Conservation (phyloP, 2,797 vertebrate genomes). For the Loriculus beryllinus region DNA sequence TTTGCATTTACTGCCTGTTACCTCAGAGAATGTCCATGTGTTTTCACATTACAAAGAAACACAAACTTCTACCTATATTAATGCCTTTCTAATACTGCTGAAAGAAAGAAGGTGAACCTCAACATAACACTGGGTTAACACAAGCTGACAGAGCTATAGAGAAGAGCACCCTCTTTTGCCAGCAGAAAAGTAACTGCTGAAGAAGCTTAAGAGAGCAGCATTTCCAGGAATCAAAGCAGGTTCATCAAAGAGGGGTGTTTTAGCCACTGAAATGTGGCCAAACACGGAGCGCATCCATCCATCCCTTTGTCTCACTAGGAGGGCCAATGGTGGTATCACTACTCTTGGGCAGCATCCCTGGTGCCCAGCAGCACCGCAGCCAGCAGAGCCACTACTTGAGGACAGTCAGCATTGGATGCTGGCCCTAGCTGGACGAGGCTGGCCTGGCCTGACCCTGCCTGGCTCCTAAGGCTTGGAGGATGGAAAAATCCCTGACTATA, state of each 20-base stretch:
- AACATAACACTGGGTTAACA: not conserved
- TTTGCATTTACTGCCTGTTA: not conserved
- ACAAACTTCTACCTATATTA: not conserved
- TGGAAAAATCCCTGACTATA: not conserved
- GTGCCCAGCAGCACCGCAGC: not conserved
- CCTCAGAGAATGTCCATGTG: not conserved
- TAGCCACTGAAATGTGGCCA: not conserved
- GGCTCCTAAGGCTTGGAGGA: not conserved
- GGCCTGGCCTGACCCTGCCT: not conserved
- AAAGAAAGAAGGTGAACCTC: not conserved
- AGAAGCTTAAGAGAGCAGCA: not conserved
- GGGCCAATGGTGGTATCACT: rapidly evolving
- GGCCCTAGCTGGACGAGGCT: not conserved
- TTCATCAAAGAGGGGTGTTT: not conserved
- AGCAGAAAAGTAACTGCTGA: not conserved
- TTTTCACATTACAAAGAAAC: not conserved
- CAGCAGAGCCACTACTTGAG: not conserved
- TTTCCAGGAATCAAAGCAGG: not conserved
- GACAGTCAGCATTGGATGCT: not conserved
- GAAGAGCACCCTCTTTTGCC: not conserved
- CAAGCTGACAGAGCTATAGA: not conserved
- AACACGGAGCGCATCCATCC: rapidly evolving
- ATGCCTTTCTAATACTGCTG: not conserved
- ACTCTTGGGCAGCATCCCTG: not conserved
- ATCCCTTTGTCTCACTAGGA: not conserved